These are phyloP conservation scores for Troglohyphantes excavatus DNA, from an alignment of 2,888 invertebrate species.

Conservation along the genomic window DNA sequence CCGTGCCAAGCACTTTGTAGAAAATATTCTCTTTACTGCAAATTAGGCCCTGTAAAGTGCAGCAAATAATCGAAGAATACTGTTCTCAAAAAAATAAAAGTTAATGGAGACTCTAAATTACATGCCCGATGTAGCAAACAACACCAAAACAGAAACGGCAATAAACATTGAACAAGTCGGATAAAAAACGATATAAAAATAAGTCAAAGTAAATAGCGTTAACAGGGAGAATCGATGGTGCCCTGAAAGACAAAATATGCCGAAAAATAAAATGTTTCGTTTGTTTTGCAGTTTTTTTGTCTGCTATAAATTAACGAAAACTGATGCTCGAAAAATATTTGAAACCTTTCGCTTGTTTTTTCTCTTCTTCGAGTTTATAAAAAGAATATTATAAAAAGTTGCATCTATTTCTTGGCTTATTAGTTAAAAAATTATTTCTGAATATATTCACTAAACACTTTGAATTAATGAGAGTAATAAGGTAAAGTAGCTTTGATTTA, in stretches of 20 bases:
- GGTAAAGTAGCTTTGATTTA: no score
- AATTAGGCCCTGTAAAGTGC: slow-evolving; percentile 25
- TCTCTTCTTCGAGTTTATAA: background rate
- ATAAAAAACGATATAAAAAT: background rate
- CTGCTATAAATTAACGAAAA: background rate
- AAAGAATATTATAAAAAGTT: no score
- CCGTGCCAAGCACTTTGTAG: slow-evolving; percentile 13
- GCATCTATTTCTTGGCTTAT: no score
- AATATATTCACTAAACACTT: no score
- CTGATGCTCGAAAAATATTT: background rate
- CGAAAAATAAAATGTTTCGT: background rate
- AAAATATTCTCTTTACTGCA: background rate
- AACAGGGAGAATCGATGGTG: background rate
- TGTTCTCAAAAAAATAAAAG: background rate
- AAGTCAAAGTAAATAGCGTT: background rate
- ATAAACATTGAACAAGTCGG: background rate
- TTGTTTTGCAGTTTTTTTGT: background rate
- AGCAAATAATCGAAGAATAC: slow-evolving; percentile 30
- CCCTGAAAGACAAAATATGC: background rate
- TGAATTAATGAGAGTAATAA: no score
- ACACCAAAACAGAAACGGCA: background rate
- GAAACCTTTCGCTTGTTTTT: background rate
- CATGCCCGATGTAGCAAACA: background rate
- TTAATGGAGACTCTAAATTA: slow-evolving; percentile 40
- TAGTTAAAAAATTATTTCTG: no score